phyloP scores from a whole-genome alignment of 2,113 vertebrate species.

The Mustela lutreola region DNA sequence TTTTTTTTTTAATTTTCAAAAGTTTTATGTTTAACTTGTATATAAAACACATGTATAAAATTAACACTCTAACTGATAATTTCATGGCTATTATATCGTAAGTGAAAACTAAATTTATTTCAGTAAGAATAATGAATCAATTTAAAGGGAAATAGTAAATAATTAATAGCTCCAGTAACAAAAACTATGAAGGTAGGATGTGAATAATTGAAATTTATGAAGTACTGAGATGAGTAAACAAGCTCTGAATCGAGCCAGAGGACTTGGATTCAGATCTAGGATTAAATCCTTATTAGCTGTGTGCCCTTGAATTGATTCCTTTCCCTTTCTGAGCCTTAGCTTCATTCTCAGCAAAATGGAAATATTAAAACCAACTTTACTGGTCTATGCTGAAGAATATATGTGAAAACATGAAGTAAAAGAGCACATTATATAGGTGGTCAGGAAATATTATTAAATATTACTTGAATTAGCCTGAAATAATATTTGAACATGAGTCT shows the following conservation, averaged over 20 bases:
- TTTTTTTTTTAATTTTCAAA: not conserved
- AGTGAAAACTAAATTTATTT: conserved; percentile 46
- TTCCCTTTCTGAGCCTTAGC: not conserved
- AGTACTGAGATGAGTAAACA: not conserved
- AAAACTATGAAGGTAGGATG: not conserved
- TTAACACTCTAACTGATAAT: not conserved
- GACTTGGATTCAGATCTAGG: not conserved
- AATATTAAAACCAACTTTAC: not conserved
- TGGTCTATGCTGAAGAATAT: not conserved
- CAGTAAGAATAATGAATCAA: not conserved
- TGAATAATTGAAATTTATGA: not conserved
- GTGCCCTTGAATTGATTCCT: not conserved
- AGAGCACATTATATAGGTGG: not conserved
- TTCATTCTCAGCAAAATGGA: conserved; percentile 46
- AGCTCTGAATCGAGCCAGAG: not conserved
- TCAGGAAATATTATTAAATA: not conserved
- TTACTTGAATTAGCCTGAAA: not conserved
- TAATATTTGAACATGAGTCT: not conserved
- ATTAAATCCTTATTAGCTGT: not conserved
- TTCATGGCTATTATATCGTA: not conserved
- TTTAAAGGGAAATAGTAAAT: not conserved
- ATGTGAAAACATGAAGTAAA: not conserved
- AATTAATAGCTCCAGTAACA: not conserved
- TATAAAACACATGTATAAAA: not conserved
- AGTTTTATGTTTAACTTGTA: not conserved